Evolutionary conservation across 2,113 vertebrate species (phyloP).

Genomic region (Morone saxatilis): DNA sequence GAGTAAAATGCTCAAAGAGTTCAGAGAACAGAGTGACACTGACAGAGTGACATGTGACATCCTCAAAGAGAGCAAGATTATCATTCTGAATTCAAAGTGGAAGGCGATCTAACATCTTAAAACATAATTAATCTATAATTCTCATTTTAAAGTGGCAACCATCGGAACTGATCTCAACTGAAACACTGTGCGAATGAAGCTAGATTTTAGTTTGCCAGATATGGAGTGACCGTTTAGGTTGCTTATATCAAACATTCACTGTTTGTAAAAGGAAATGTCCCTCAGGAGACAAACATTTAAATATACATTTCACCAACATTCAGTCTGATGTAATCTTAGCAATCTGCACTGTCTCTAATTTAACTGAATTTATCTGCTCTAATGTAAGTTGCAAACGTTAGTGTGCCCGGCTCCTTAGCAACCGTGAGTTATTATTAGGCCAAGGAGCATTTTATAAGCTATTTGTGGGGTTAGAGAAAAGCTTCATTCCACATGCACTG

Average conservation of each 20-base stretch:
- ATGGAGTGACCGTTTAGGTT: slow-evolving; percentile 10
- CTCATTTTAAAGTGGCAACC: slow-evolving; percentile 4
- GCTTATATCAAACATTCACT: slow-evolving; percentile 13
- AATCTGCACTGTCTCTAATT: neutral
- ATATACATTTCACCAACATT: slow-evolving; percentile 19
- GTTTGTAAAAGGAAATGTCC: neutral
- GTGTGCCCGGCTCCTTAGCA: too few species aligned
- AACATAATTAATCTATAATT: slow-evolving; percentile 20
- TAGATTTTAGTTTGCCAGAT: neutral
- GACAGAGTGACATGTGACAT: slow-evolving; percentile 25
- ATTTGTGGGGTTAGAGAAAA: too few species aligned
- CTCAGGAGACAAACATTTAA: slow-evolving; percentile 26
- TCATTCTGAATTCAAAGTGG: slow-evolving; percentile 34
- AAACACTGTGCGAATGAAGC: slow-evolving; percentile 21
- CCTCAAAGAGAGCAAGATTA: slow-evolving; percentile 34
- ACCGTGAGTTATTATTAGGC: too few species aligned
- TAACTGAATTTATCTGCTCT: too few species aligned
- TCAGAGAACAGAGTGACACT: slow-evolving; percentile 9
- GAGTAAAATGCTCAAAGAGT: slow-evolving; percentile 10
- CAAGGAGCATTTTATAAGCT: too few species aligned
- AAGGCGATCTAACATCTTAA: slow-evolving; percentile 29
- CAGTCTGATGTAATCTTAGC: neutral
- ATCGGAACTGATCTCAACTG: slow-evolving; percentile 5
- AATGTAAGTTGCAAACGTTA: neutral
- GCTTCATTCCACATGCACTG: too few species aligned